Conservation (phyloP, 2,113 vertebrate genomes). For the Chlamydotis undulata region DNA sequence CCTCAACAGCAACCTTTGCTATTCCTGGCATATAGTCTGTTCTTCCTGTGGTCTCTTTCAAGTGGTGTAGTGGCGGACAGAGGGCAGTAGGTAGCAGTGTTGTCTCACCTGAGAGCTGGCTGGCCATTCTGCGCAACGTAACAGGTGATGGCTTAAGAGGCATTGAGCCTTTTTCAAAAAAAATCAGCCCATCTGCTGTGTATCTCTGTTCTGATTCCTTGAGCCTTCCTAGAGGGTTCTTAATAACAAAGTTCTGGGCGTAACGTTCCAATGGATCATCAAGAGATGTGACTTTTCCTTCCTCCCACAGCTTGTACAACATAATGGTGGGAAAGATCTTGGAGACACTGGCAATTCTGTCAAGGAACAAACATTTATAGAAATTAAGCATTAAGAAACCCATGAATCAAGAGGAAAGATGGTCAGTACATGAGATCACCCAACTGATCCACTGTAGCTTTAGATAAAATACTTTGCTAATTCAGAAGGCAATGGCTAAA, state of each 20-base stretch:
- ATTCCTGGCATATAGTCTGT: not conserved
- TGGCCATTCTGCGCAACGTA: conserved; percentile 90
- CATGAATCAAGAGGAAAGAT: not conserved
- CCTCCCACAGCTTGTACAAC: conserved; percentile 93
- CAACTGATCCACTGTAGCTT: not conserved
- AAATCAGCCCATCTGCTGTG: conserved; percentile 77
- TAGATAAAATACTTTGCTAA: not conserved
- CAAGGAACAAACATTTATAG: not conserved
- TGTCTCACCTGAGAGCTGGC: conserved; percentile 84
- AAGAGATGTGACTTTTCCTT: conserved; percentile 83
- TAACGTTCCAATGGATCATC: conserved; percentile 90
- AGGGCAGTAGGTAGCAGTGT: not conserved
- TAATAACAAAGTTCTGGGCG: conserved; percentile 81
- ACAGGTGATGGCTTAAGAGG: conserved; percentile 79
- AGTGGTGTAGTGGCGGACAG: not conserved
- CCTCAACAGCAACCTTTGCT: not conserved
- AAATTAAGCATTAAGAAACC: not conserved
- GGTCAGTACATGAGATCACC: not conserved
- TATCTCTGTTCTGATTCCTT: conserved; percentile 76
- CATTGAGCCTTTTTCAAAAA: conserved; percentile 80
- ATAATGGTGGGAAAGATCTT: conserved; percentile 92
- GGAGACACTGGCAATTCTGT: conserved; percentile 89
- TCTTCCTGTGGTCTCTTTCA: not conserved
- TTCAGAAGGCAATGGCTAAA: not conserved
- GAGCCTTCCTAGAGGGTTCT: conserved; percentile 82